Base-by-base conservation (phyloP, 2,888 invertebrate species). In the Drosophila helvetica region DNA sequence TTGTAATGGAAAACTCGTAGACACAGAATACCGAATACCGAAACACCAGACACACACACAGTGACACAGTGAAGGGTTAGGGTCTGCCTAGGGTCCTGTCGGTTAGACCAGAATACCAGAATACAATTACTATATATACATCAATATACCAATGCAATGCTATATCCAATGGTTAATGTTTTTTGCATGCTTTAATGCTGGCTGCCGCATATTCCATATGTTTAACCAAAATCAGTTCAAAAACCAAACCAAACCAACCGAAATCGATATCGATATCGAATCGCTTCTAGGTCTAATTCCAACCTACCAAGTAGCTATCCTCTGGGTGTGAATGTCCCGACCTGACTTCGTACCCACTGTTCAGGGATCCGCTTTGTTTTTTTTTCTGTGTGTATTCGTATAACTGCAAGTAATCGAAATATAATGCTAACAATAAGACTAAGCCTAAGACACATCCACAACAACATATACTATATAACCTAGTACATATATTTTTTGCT, bases 121-220 rank as follows among this genome's bases (percentile, higher is more conserved):
- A 57, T 51, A 38, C 38, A 7, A 38, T 6, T n/a, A 38, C 38
- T n/a, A n/a, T 38, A 38, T n/a, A 38, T 6, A 65, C 53, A 67
- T 18, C 50, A 33, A 38, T 38, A 38, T 38, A 38, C 15, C 38
- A 38, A 38, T 38, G 38, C 38, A 38, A 51, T 46, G 18, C 15
- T 43, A 53, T 56, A 60, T 50, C 30, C 55, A 52, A 42, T 69
- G 52, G 57, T 58, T 45, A 55, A 55, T 77, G 72, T 79, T 83
- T 85, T 76, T 83, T 91, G 91, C 91, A 91, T 91, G 91, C 79
- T 75, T 67, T 78, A 86, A 89, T 90, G 90, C 90, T 91, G 91
- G 90, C 91, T 91, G 91, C 89, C 86, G 89, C 91, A 90, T 89
- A 88, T 84, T 80, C 38, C 38, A 38, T 83, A 50, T 64, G 54